Base-by-base conservation (phyloP, 92 coral and sea anemone genomes). In the Paramuricea clavata region DNA sequence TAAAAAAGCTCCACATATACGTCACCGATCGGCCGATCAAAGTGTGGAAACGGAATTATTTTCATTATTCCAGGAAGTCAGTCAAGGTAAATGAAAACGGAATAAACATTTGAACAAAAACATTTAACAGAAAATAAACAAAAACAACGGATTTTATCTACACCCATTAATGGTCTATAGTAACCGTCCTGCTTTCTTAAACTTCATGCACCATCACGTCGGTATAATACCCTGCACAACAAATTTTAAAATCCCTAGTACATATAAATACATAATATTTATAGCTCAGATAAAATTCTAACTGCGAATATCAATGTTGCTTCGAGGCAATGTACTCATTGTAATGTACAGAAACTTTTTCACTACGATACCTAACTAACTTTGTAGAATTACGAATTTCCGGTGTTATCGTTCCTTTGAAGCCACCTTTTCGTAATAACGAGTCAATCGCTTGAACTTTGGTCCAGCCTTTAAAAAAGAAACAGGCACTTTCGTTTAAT, bases 341-440 rank as follows among this genome's bases (percentile, higher is more conserved):
- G 85, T 97, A 97, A 74, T 92, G 87, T 74, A 97, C 99, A 8
- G 95, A 93, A 39, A 97, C 98, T 85, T 97, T 97, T 85, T 97
- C 99, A 89, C 99, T 97, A 90, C 95, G 99, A 85, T 97, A 97
- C 32, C 99, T 92, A 36, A 95, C 93, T 50, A 97, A 93, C 88
- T 97, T 97, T 16, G 95, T 85, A n/a, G 99, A 92, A 52, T 87
- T 94, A 35, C 98, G 97, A 26, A 94, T 92, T 43, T 93, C 95
- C 0, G 98, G 95, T 28, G 95, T 89, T 68, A 97, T 97, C 22
- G 92, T 91, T 22, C 96, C 99, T 83, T 94, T 97, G 86, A 76
- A 94, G 28, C 99, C 99, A 21, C 99, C 99, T 73, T 97, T 97
- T 70, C 93, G 82, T 22, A 97, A 74, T 32, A 97, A 86, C 8